Evolutionary conservation across 2,888 invertebrate genomes (phyloP), one percentile per base, ranked within the genome.

Genomic region (Pterostichus madidus): DNA sequence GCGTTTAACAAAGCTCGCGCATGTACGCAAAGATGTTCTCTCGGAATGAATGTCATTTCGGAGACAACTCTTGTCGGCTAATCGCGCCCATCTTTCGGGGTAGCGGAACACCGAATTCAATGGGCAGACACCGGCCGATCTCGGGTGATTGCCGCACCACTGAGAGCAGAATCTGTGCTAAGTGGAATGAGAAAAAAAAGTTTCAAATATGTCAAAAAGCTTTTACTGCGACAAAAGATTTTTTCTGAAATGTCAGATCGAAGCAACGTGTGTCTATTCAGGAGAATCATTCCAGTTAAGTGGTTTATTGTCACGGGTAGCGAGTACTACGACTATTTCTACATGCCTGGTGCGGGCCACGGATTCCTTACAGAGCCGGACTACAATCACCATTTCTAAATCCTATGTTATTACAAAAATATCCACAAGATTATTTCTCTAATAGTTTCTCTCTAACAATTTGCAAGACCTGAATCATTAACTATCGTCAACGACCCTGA

Each of bases 201-300:
- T 87, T 86, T 87, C 86, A 87, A 87, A 88, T 89, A 89, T 89
- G 90, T 90, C 90, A 90, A 90, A 90, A 90, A 90, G 90, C 90
- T 90, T 90, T 90, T 90, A 90, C 88, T 85, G 88, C 89, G 89
- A 89, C 89, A 90, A 90, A 88, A 88, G 89, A 87, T 87, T 87
- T 88, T 88, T 88, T 87, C 56, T 83, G 76, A 84, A 88, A 89
- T 87, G 89, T 89, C 89, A 89, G 89, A 86, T 86, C 87, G 86
- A 87, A 88, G 87, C 87, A 89, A 88, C 88, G 89, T 89, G 89
- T 89, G 89, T 88, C 89, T 89, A 88, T 89, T 89, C 88, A 88
- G 87, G 86, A 87, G 87, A 88, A 89, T 89, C 89, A 89, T 89
- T 89, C 88, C 88, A 88, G 88, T 89, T 90, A 90, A 90, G 90